A percentile compares a stretch with the other conserved stretches of the same genome.
These are phyloP conservation scores for Epirrhoe alternata DNA, from an alignment of 2,888 invertebrate genomes.

Conservation along the genomic window DNA sequence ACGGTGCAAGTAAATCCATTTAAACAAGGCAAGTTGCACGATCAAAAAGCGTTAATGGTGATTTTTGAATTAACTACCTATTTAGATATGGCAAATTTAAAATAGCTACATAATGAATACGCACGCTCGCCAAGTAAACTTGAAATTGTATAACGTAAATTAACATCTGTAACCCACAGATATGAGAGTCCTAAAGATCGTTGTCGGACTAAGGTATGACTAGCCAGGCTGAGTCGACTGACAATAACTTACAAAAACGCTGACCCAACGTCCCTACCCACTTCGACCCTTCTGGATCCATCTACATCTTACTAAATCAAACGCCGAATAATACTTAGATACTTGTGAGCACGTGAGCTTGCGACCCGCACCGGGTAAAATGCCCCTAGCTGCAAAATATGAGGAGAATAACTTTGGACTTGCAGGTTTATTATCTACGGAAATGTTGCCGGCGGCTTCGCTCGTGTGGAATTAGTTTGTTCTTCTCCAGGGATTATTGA, in stretches of 20 bases:
- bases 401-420: slow-evolving; percentile 34
- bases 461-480: slow-evolving; percentile 30
- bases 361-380: slow-evolving; percentile 17
- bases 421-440: slow-evolving; percentile 34
- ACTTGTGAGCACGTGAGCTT: slow-evolving; percentile 28
- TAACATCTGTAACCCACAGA: not conserved
- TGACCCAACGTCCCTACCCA: slow-evolving; percentile 24
- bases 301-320: slow-evolving; percentile 36
- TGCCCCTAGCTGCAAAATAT: slow-evolving; percentile 34
- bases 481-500: slow-evolving; percentile 24
- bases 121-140: no score
- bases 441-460: slow-evolving; percentile 28
- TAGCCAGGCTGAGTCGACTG: not conserved
- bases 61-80: no score
- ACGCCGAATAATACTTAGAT: slow-evolving; percentile 26
- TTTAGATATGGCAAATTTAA: no score
- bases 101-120: no score
- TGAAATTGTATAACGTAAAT: no score
- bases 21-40: no score
- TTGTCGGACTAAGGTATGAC: not conserved
- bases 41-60: no score
- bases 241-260: slow-evolving; percentile 28
- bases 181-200: not conserved
- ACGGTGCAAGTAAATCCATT: slow-evolving; percentile 2
- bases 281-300: slow-evolving; percentile 21